Evolutionary conservation across 2,888 invertebrate genomes (phyloP).

Genomic region (Campoletis raptor): DNA sequence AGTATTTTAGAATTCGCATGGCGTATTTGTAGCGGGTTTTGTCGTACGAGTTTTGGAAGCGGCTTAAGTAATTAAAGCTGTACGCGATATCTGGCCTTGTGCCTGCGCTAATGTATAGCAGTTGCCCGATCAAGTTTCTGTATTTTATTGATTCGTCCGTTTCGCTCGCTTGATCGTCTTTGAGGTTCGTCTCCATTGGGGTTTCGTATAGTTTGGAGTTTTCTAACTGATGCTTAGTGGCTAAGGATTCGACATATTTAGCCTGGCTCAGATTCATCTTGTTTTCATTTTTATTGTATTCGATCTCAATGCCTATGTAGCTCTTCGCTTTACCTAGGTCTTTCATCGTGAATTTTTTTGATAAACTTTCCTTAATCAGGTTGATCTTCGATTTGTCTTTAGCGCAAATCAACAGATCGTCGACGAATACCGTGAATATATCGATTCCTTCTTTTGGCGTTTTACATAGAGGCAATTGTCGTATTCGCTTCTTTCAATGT

Average conservation of each 20-base stretch:
- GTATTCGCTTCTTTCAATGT: constrained; percentile 28
- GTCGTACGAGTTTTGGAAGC: constrained; percentile 27
- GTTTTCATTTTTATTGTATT: not conserved
- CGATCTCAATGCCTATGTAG: constrained; percentile 27
- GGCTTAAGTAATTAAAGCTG: constrained; percentile 30
- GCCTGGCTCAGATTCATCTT: constrained; percentile 17
- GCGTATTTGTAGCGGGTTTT: constrained; percentile 36
- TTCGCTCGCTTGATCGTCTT: constrained; percentile 19
- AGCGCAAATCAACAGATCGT: constrained; percentile 59
- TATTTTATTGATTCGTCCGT: constrained; percentile 20
- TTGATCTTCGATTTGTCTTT: constrained; percentile 17
- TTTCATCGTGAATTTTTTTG: constrained; percentile 18
- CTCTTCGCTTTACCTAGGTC: constrained; percentile 2
- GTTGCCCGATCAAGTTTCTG: constrained; percentile 33
- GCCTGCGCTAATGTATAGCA: constrained; percentile 34
- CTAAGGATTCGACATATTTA: constrained; percentile 28
- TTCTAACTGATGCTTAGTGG: constrained; percentile 33
- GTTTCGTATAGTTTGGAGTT: constrained; percentile 42
- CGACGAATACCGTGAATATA: constrained; percentile 58
- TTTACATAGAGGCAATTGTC: constrained; percentile 64
- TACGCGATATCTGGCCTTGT: constrained; percentile 28
- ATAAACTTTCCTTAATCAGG: constrained; percentile 34
- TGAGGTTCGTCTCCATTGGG: constrained; percentile 35
- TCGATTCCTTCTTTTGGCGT: constrained; percentile 9
- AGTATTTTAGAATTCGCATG: constrained; percentile 23